Evolutionary conservation across 1,140 invertebrate species (phyloP).

Genomic region (Phymorhynchus buccinoides): DNA sequence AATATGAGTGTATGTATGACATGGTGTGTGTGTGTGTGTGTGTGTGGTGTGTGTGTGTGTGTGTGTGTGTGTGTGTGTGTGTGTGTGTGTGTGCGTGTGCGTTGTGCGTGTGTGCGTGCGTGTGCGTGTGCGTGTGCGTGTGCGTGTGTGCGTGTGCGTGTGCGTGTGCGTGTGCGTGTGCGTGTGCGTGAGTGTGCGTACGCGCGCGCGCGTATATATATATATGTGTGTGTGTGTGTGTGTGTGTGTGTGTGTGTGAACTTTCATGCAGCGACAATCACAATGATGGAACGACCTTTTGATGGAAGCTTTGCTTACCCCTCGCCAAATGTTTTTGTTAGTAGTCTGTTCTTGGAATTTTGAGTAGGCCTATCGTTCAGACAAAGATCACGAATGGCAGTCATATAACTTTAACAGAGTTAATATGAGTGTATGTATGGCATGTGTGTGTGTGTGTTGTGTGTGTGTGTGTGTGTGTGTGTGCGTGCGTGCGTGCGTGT

Average conservation of each 20-base stretch:
- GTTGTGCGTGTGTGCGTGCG: no score
- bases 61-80: neutral
- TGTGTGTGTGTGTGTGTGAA: slow-evolving; percentile 5
- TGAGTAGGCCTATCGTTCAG: no score
- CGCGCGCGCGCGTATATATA: neutral
- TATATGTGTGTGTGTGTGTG: slow-evolving; percentile 10
- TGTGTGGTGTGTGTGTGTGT: neutral
- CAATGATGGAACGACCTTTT: no score
- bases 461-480: slow-evolving; percentile 23
- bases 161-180: slow-evolving; percentile 16
- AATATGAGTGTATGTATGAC: no score
- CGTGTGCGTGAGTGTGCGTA: slow-evolving; percentile 7
- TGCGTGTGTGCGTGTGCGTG: slow-evolving; percentile 2
- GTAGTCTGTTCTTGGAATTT: no score
- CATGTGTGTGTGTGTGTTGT: neutral
- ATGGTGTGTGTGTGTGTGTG: slow-evolving; percentile 23
- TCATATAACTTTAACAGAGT: no score
- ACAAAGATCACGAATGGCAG: no score
- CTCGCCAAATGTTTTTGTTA: neutral
- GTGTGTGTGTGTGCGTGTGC: neutral
- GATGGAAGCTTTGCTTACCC: no score
- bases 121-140: neutral
- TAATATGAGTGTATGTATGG: no score
- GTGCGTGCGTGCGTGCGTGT: slow-evolving; percentile 10
- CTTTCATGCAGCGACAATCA: no score